Percentiles rank a stretch among this genome's conserved stretches.
Evolutionary conservation across 1,140 invertebrate genomes (phyloP).

Genomic region (Habropoda laboriosa): DNA sequence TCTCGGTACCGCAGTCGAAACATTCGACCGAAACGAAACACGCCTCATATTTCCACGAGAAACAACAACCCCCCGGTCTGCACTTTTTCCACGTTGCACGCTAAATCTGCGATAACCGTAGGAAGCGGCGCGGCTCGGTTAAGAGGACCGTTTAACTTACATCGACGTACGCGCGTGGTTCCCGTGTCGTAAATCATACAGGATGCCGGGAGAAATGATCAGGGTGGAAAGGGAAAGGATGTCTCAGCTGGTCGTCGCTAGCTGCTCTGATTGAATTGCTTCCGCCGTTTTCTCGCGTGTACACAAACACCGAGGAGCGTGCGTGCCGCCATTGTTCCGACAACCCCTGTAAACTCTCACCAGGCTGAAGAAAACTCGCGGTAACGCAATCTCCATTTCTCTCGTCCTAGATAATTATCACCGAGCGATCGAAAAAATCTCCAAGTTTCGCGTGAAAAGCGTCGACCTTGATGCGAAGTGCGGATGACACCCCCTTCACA

Average conservation of each 20-base stretch:
- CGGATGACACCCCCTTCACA: no score
- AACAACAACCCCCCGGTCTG: neutral
- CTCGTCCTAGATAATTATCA: no score
- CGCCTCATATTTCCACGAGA: neutral
- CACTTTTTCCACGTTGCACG: constrained; percentile 1
- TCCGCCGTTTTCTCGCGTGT: constrained; percentile 70
- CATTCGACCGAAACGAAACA: neutral
- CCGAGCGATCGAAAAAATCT: no score
- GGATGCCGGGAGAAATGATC: constrained; percentile 27
- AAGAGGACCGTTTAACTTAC: constrained; percentile 57
- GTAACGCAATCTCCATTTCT: no score
- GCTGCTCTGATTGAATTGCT: constrained; percentile 78
- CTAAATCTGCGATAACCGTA: constrained; percentile 21
- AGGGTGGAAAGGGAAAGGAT: constrained; percentile 38
- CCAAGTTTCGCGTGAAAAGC: no score
- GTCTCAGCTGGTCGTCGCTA: constrained; percentile 76
- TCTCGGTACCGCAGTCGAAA: neutral
- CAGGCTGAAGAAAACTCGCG: neutral
- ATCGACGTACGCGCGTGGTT: constrained; percentile 45
- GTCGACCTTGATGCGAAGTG: no score
- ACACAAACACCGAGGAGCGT: constrained; percentile 48
- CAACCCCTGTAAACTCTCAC: constrained; percentile 13
- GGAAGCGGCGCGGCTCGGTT: constrained; percentile 42
- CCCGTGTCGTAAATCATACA: constrained; percentile 61
- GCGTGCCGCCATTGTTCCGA: neutral